These are phyloP conservation scores for Dendronephthya gigantea DNA, from an alignment of 64 coral and sea anemone species.

Conservation along the genomic window DNA sequence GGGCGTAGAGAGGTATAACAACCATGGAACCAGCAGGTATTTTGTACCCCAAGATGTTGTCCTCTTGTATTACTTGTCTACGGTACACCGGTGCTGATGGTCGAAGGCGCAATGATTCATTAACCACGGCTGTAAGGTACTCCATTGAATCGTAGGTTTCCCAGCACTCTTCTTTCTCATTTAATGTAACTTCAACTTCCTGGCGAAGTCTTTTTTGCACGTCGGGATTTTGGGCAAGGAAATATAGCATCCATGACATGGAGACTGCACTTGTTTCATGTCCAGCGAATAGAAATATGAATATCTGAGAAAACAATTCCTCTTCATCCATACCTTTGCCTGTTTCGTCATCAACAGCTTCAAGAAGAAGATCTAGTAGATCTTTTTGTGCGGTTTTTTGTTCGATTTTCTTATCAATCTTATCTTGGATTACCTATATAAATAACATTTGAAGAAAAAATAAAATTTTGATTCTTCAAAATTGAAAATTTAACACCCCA, in stretches of 20 bases:
- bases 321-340: not conserved
- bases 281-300: not conserved
- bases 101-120: not conserved
- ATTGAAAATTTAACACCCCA: no score
- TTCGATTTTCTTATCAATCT: not conserved
- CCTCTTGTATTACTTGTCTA: not conserved
- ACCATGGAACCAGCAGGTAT: not conserved
- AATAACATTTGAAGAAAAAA: no score
- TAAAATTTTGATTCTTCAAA: no score
- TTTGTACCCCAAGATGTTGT: not conserved
- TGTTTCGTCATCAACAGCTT: not conserved
- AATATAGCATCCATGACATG: not conserved
- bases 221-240: not conserved
- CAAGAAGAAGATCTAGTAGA: not conserved
- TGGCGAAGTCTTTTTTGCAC: not conserved
- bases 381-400: not conserved
- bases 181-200: not conserved
- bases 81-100: not conserved
- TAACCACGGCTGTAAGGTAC: not conserved
- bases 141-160: not conserved
- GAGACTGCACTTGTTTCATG: not conserved
- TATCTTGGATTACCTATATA: not conserved
- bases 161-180: not conserved
- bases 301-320: not conserved
- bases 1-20: not conserved